Evolutionary conservation across 2,113 vertebrate species (phyloP).

Genomic region (human): GRCh38 chr2:146172501-146173000

Average conservation of each 20-base stretch:
- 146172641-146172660: background rate
- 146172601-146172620: background rate
- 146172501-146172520: background rate
- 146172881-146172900: background rate
- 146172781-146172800: background rate
- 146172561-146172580: background rate
- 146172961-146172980: background rate
- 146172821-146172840: background rate
- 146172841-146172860: background rate
- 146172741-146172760: background rate
- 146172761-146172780: background rate
- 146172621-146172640: background rate
- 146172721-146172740: background rate
- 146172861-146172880: background rate
- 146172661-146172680: background rate
- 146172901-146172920: background rate
- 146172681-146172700: background rate
- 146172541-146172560: background rate
- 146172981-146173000: background rate
- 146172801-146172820: background rate
- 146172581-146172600: background rate
- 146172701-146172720: background rate
- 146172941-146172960: rapidly evolving
- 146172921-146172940: background rate
- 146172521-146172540: background rate